Evolutionary conservation across 1,140 invertebrate genomes (phyloP).

Genomic region (Dreissena polymorpha): DNA sequence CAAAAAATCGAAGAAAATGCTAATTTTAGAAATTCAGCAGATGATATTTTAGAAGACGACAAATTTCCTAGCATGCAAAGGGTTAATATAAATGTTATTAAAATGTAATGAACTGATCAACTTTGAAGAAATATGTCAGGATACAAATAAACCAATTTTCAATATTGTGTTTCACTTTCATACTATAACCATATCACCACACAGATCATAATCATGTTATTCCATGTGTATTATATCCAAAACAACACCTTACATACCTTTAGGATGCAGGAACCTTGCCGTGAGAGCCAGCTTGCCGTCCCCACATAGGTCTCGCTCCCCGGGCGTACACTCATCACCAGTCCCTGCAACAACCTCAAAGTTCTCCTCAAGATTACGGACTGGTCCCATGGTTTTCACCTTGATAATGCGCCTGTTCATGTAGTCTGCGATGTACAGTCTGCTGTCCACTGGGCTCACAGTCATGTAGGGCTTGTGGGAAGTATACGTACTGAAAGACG

Average conservation of each 20-base stretch:
- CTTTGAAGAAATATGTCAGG: too few species aligned
- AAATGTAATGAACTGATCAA: too few species aligned
- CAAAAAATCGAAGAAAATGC: too few species aligned
- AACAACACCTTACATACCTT: constrained; percentile 84
- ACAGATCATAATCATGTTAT: too few species aligned
- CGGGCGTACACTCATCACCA: constrained; percentile 95
- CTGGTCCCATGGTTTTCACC: constrained; percentile 87
- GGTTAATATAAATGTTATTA: too few species aligned
- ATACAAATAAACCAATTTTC: too few species aligned
- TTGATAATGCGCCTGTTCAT: constrained; percentile 96
- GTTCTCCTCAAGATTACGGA: constrained; percentile 91
- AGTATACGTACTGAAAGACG: constrained; percentile 87
- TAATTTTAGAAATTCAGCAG: too few species aligned
- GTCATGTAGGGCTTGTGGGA: constrained; percentile 98
- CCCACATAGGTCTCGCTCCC: constrained; percentile 97
- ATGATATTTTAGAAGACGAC: too few species aligned
- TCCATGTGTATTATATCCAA: too few species aligned
- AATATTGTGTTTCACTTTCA: too few species aligned
- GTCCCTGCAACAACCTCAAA: constrained; percentile 97
- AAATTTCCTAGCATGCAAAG: too few species aligned
- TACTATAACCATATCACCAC: too few species aligned
- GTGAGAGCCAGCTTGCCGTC: constrained; percentile 94
- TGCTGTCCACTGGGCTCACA: constrained; percentile 94
- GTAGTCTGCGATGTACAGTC: constrained; percentile 95
- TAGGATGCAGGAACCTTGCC: constrained; percentile 96